Evolutionary conservation across 2,113 vertebrate species (phyloP), one percentile per base, ranked within the genome.

Genomic region (Xyrauchen texanus): DNA sequence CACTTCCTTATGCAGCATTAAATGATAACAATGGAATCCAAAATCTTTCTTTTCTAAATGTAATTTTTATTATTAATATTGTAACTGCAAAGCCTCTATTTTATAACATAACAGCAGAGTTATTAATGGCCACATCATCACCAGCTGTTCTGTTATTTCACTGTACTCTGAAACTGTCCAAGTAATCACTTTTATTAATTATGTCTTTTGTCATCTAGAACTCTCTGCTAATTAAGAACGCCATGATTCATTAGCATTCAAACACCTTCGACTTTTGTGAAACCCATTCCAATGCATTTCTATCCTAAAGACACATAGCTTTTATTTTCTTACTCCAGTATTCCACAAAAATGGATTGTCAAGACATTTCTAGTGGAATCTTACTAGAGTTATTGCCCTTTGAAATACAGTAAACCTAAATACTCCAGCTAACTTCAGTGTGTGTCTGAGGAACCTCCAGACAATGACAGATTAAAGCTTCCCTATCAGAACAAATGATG

Each of bases 1-100:
- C 74, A 81, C 63, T 81, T 75, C 78, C 65, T 73, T 83, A 58
- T 80, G 61, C 55, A 15, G 80, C 47, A 78, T 78, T 82, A 82
- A 58, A 78, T 66, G 68, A 76, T 80, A 80, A 74, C 78, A 74
- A 58, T 44, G 15, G 52, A 47, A 34, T 34, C 21, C 21, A 34
- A 7, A 67, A 62, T 74, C 78, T 80, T 61, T 60, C 55, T 51
- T 55, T 55, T 47, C 34, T 79, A 10, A n/a, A 6, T 79, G 52
- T 64, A 71, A 53, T 42, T 65, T 71, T 45, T 63, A 64, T 72
- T 53, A 61, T 65, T 72, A 15, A 13, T 63, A 79, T 65, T 55
- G 3, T 70, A 70, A 79, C 47, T 79, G n/a, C 55, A 64, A 58
- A 13, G 5, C 34, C 55, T 45, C 15, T 67, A 7, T 65, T 72